Percentiles rank a stretch among this genome's conserved stretches.
Evolutionary conservation across 2,113 vertebrate species (phyloP).

Genomic region (Mormyrus lacerda): DNA sequence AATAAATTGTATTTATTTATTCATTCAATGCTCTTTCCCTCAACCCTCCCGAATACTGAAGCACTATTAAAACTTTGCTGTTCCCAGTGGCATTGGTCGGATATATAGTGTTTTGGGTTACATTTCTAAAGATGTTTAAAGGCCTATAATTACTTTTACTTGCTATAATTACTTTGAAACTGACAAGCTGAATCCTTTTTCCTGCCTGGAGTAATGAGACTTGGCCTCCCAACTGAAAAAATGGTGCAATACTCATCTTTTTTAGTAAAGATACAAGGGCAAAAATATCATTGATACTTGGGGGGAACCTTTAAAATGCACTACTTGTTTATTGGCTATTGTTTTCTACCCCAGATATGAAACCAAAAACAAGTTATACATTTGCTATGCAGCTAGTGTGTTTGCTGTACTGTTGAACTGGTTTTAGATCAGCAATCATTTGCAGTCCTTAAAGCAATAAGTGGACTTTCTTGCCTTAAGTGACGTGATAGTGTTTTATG

Average conservation of each 20-base stretch:
- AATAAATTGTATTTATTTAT: constrained; percentile 3
- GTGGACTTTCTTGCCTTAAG: constrained; percentile 3
- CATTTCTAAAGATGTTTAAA: background rate
- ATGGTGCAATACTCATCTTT: background rate
- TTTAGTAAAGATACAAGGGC: background rate
- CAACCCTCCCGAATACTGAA: background rate
- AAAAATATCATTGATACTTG: background rate
- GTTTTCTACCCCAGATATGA: background rate
- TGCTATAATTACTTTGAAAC: background rate
- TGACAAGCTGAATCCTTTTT: background rate
- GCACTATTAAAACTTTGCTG: background rate
- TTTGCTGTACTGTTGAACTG: background rate
- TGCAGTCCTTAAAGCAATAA: background rate
- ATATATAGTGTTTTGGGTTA: background rate
- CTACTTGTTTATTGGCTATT: background rate
- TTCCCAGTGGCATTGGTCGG: background rate
- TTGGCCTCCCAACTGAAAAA: constrained; percentile 1
- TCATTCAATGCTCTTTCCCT: background rate
- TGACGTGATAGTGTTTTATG: background rate
- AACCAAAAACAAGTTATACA: background rate
- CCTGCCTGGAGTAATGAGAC: background rate
- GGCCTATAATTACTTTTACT: background rate
- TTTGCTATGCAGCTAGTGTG: background rate
- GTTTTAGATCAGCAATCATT: background rate
- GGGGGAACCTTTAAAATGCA: background rate